phyloP scores from a whole-genome alignment of 2,113 vertebrate species.

The Oreochromis spilurus region DNA sequence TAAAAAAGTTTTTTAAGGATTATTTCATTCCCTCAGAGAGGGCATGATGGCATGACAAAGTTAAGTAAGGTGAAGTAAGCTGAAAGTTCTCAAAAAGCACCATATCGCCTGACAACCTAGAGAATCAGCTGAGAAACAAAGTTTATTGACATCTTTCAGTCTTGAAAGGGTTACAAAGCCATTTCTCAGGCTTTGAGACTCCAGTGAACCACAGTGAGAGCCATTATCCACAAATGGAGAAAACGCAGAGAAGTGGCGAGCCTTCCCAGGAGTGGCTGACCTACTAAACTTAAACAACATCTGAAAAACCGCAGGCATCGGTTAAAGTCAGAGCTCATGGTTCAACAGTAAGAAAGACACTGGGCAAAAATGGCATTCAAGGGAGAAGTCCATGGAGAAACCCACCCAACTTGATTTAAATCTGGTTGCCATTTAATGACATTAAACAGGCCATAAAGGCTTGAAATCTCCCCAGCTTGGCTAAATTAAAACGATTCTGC shows the following conservation, averaged over 20 bases:
- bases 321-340: not conserved
- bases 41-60: not conserved
- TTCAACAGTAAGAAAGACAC: not conserved
- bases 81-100: not conserved
- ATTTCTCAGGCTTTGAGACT: not conserved
- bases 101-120: fast-evolving
- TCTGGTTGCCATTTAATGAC: not conserved
- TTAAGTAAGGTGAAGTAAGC: not conserved
- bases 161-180: not conserved
- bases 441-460: not conserved
- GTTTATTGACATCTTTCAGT: not conserved
- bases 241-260: not conserved
- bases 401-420: not conserved
- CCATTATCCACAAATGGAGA: not conserved
- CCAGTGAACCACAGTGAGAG: not conserved
- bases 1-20: not conserved
- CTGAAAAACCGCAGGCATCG: not conserved
- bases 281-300: not conserved
- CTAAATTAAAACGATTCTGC: fast-evolving
- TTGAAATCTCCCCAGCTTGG: not conserved
- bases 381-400: not conserved
- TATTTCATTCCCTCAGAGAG: not conserved
- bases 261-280: not conserved
- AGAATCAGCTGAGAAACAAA: not conserved
- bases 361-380: not conserved